Conservation (phyloP, 2,888 invertebrate species). For the Polyommatus iphigenia region DNA sequence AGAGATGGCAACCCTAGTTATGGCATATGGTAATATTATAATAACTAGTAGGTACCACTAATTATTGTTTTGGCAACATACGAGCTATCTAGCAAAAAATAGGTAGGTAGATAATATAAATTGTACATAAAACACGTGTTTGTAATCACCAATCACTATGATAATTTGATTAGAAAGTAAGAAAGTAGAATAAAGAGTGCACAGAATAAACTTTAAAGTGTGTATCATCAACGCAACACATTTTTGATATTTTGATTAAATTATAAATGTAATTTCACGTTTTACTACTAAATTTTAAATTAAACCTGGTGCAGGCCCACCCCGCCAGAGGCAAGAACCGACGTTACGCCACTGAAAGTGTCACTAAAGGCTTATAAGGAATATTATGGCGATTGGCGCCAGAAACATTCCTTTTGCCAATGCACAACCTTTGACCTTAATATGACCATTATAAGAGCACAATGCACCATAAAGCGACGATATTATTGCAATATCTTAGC, state of each 20-base stretch:
- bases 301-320: neutral
- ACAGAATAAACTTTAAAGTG: neutral
- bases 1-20: no score
- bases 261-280: no score
- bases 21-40: no score
- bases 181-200: neutral
- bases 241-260: no score
- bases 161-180: neutral
- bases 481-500: constrained; percentile 27
- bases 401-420: neutral
- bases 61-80: neutral
- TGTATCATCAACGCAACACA: no score
- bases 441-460: constrained; percentile 15
- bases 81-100: neutral
- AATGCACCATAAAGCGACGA: constrained; percentile 3
- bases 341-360: neutral
- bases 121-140: neutral
- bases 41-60: neutral
- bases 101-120: neutral
- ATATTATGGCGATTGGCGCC: neutral
- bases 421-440: neutral
- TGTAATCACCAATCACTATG: neutral
- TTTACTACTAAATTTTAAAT: no score
- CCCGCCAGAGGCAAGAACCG: neutral
- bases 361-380: neutral